Percentiles rank a stretch among this genome's conserved stretches.
Evolutionary conservation across 2,113 vertebrate species (phyloP).

Genomic region (Actenoides hombroni): DNA sequence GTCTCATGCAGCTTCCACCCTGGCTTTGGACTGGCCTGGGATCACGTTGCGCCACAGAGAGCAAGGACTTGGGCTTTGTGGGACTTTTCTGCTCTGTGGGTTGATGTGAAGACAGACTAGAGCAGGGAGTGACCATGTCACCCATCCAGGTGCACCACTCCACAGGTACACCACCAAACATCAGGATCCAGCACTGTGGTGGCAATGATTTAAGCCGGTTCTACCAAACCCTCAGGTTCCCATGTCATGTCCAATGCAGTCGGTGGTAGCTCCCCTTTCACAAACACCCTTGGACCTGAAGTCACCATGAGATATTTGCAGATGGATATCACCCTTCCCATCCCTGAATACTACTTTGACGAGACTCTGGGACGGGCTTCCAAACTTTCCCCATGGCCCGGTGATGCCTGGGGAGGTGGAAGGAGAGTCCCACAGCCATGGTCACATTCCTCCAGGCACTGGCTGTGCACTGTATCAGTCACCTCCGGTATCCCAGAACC

Average conservation of each 20-base stretch:
- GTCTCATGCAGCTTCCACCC: neutral
- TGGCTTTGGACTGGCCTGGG: neutral
- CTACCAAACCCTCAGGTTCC: neutral
- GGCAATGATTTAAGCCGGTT: neutral
- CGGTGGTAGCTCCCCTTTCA: neutral
- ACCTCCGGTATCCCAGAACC: neutral
- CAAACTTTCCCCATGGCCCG: neutral
- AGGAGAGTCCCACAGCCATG: neutral
- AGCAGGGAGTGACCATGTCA: neutral
- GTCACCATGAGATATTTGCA: neutral
- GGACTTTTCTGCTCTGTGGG: neutral
- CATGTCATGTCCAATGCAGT: fast-evolving
- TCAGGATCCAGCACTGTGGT: neutral
- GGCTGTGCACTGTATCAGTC: fast-evolving
- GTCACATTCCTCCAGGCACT: neutral
- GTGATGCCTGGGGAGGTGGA: neutral
- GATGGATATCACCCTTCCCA: neutral
- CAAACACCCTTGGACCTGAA: neutral
- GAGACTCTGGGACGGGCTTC: neutral
- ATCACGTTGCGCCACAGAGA: fast-evolving
- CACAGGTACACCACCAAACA: fast-evolving
- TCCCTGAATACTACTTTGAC: neutral
- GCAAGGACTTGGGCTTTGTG: neutral
- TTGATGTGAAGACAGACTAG: neutral
- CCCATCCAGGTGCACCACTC: neutral